Conservation (phyloP, 2,113 vertebrate genomes). For the Microtus oregoni region DNA sequence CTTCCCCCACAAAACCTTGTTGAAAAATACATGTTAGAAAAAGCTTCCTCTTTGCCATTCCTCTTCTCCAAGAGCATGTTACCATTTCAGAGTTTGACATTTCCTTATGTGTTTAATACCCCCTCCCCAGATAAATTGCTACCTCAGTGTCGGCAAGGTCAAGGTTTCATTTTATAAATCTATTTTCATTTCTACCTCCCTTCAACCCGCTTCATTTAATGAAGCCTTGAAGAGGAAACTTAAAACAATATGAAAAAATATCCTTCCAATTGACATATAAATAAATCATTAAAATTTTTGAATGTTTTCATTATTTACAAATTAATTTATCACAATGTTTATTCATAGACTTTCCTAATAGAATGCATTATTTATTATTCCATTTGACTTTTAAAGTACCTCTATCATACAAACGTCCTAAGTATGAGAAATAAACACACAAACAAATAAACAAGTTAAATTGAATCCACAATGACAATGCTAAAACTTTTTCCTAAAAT, state of each 20-base stretch:
- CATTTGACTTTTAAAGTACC: slow-evolving; percentile 45
- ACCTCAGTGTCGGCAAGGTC: not conserved
- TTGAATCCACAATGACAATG: slow-evolving; percentile 4
- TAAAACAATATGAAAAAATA: slow-evolving; percentile 21
- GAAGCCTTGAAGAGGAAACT: not conserved
- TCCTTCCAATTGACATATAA: slow-evolving; percentile 14
- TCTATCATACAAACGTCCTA: not conserved
- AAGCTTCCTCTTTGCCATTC: not conserved
- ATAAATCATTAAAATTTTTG: slow-evolving; percentile 7
- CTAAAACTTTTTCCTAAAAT: not conserved
- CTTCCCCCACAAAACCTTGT: not conserved
- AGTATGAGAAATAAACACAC: slow-evolving; percentile 18
- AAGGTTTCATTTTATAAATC: not conserved
- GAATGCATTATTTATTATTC: slow-evolving; percentile 59
- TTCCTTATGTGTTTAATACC: not conserved
- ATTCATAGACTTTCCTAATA: slow-evolving; percentile 60
- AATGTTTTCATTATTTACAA: slow-evolving; percentile 46
- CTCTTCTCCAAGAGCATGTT: not conserved
- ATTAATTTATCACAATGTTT: slow-evolving; percentile 43
- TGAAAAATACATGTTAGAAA: not conserved
- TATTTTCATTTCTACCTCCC: not conserved
- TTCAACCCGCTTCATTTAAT: not conserved
- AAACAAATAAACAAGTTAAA: not conserved
- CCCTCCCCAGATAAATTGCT: not conserved
- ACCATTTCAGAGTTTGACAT: not conserved